Base-by-base conservation (phyloP, 2,113 vertebrate species). In the Prinia subflava region DNA sequence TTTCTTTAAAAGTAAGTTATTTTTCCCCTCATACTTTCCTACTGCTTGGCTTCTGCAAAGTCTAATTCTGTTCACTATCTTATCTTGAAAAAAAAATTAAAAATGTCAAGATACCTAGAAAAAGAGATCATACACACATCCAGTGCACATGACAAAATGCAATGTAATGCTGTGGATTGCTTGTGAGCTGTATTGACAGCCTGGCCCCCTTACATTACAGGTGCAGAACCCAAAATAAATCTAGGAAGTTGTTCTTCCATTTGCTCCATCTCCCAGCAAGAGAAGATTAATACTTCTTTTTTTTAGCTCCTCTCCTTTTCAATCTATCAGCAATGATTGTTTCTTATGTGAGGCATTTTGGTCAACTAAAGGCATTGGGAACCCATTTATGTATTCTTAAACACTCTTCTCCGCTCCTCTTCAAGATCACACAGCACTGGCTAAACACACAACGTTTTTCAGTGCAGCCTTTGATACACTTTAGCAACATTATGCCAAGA, bases 371-470 rank as follows among this genome's bases (percentile, higher is more conserved):
- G 28, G n/a, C 60, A 74, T 31, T 8, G 18, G 42, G 42, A 85
- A 82, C 5, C 7, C 27, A 33, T 23, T 79, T 31, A 70, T 1
- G 19, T 12, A 18, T 17, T 80, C 35, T 27, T 63, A 39, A 64
- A 47, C n/a, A 39, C 39, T 39, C 39, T 39, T 39, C 39, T 7
- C 11, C 23, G 46, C 6, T 25, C 10, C 4, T 87, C 63, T 81
- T 59, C n/a, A 71, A 56, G 67, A 46, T 14, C 50, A 65, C 41
- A 20, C 5, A 30, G 3, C 2, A 3, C 0, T 2, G 18, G 27
- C 50, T 35, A 86, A 46, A 60, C 4, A 22, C 6, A 19, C 0
- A 0, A 16, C 30, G 62, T 75, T 49, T 50, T 83, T 39, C 62
- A 27, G 68, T 11, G 53, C 3, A 78, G 27, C 7, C 28, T 44